Base-by-base conservation (phyloP, 1,140 invertebrate species). In the Agraylea sexmaculata region DNA sequence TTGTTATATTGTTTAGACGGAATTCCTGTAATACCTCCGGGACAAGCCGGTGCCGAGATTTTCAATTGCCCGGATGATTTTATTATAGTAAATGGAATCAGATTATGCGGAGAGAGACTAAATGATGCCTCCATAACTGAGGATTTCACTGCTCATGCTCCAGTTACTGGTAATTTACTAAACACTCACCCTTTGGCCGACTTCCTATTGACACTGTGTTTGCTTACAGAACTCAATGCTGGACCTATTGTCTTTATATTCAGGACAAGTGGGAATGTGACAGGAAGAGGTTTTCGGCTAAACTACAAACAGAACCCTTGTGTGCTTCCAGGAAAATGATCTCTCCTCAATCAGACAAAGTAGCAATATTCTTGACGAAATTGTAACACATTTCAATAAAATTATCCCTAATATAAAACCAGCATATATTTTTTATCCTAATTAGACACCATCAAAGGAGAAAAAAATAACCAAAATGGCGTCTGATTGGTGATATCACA, bases 61-160 rank as follows among this genome's bases (percentile, higher is more conserved):
- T 70, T 75, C 46, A 77, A 80, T 52, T 84, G 80, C 51, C 79
- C 79, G 0, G 71, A 73, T 37, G 80, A 84, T 51, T 85, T 75
- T 54, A 63, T 85, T 17, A 57, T 78, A 1, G 62, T 83, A 35
- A 71, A 77, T 43, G 76, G 76, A 11, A 68, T 73, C 7, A 62
- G 80, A 41, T 58, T 83, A 4, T 83, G 81, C 51, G 81, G 81
- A 0, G 75, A 80, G 36, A 64, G 73, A n/a, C 62, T 85, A 2
- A 83, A 83, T 51, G 80, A 83, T 54, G 78, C 74, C 10, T 64
- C 69, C 2, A 50, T 68, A 2, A 56, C 65, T 21, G 65, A 72
- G 20, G 70, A 80, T 51, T 78, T 77, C 49, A 71, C 70, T 17
- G 56, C 68, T 30, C 75, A 81, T 59, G 70, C 72, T 25, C 71